Base-by-base conservation (phyloP, 2,888 invertebrate genomes). In the Aquatica leii region DNA sequence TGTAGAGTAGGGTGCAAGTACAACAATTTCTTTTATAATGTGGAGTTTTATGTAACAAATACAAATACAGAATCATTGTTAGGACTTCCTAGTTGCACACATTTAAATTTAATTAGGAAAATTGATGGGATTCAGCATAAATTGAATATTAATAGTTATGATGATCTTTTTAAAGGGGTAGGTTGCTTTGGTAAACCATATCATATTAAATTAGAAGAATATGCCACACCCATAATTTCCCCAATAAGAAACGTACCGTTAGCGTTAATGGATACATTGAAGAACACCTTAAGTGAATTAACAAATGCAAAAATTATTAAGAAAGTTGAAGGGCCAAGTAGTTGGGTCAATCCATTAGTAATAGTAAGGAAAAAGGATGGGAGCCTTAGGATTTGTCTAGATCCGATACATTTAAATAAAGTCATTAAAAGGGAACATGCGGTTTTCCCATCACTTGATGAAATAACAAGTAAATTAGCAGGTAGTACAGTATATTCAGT, bases 301-400 rank as follows among this genome's bases (percentile, higher is more conserved):
- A 2, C 12, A n/a, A 46, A 49, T 48, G 53, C 34, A 49, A 65
- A 60, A 24, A 71, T 71, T n/a, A 70, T 72, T 8, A 2, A 31
- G 17, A 58, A 58, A 51, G 58, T 58, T 1, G 18, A 37, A 8
- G 20, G 17, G 9, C 50, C 50, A 1, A 50, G 35, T 9, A 51
- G 51, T 11, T 58, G 58, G 58, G 37, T 58, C 1, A 31, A 59
- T 9, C 15, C 59, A 2, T 8, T 51, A 9, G 51, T 59, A 0
- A 1, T 59, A 59, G 50, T 40, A 9, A 50, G 14, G 3, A 59
- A 59, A 40, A 11, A 17, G 8, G 34, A 37, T 3, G 14, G 40
- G 21, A 9, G 5, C 3, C 9, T 59, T 0, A 14, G 59, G 2
- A 52, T 59, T 11, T 59, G 51, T 24, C 6, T 59, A 35, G 58